Conservation (phyloP, 2,888 invertebrate genomes). For the Drosophila neutralis region DNA sequence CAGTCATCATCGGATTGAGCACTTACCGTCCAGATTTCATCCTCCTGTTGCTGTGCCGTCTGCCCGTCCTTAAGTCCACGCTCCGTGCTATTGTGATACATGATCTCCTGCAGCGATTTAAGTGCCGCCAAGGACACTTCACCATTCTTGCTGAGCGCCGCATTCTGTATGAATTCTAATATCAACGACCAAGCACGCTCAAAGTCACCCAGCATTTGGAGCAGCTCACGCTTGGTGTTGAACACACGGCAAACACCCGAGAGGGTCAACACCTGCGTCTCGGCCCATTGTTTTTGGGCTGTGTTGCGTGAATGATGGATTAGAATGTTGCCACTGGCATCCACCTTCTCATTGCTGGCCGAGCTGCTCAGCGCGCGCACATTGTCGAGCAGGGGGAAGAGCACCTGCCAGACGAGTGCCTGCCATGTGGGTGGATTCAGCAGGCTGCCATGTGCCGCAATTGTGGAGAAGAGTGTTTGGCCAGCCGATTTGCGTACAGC, state of each 20-base stretch:
- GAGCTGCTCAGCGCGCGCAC: conserved; percentile 90
- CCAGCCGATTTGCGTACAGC: conserved; percentile 98
- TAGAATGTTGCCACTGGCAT: conserved; percentile 96
- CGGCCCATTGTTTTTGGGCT: conserved; percentile 99
- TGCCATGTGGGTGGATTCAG: conserved; percentile 96
- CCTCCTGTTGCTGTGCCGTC: conserved; percentile 81
- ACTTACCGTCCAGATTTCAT: conserved; percentile 89
- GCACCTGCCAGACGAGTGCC: conserved; percentile 96
- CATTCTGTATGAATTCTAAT: conserved; percentile 96
- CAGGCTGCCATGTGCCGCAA: conserved; percentile 96
- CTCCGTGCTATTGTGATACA: conserved; percentile 87
- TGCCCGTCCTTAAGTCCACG: conserved; percentile 81
- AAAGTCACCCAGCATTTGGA: conserved; percentile 95
- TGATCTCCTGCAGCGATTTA: conserved; percentile 98
- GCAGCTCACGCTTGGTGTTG: conserved; percentile 94
- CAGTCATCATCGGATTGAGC: background rate
- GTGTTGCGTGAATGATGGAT: conserved; percentile 99
- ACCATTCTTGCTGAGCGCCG: conserved; percentile 95
- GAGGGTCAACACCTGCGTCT: conserved; percentile 96
- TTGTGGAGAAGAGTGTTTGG: conserved; percentile 98
- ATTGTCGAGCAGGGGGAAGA: conserved; percentile 97
- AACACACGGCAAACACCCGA: conserved; percentile 97
- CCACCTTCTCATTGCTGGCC: conserved; percentile 89
- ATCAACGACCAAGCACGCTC: conserved; percentile 96
- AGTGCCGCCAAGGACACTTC: conserved; percentile 98